Conservation (phyloP, 2,888 invertebrate species). For the Auanema sp. region DNA sequence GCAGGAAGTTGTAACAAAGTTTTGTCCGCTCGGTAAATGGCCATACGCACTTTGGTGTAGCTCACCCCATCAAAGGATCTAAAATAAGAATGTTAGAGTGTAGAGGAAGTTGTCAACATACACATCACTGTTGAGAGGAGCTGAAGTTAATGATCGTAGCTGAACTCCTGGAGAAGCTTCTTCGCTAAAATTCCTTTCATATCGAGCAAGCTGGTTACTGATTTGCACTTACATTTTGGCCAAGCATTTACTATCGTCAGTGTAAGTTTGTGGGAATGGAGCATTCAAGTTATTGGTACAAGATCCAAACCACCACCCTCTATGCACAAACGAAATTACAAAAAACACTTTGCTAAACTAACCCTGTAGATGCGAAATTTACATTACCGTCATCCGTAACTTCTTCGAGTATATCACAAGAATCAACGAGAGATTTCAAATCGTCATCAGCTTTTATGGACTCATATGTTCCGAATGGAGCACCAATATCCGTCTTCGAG, state of each 20-base stretch:
- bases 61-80: constrained; percentile 19
- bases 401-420: constrained; percentile 24
- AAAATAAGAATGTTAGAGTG: background rate
- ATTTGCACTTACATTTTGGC: no score
- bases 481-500: no score
- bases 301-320: constrained; percentile 47
- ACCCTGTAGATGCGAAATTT: constrained; percentile 12
- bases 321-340: constrained; percentile 21
- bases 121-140: background rate
- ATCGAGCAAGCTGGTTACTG: background rate
- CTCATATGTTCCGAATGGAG: no score
- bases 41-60: constrained; percentile 37
- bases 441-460: no score
- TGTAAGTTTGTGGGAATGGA: background rate
- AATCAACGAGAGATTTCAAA: constrained; percentile 2
- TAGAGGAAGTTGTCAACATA: background rate
- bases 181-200: constrained; percentile 2
- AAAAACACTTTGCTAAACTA: background rate
- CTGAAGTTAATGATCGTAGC: background rate
- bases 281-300: constrained; percentile 45
- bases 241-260: background rate
- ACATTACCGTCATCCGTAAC: constrained; percentile 11
- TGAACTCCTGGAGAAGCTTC: constrained; percentile 8
- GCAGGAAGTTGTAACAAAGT: constrained; percentile 6
- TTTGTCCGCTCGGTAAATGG: constrained; percentile 16